Evolutionary conservation across 2,797 vertebrate species (phyloP), one percentile per base, ranked within the genome.

Genomic region (Channallabes apus): DNA sequence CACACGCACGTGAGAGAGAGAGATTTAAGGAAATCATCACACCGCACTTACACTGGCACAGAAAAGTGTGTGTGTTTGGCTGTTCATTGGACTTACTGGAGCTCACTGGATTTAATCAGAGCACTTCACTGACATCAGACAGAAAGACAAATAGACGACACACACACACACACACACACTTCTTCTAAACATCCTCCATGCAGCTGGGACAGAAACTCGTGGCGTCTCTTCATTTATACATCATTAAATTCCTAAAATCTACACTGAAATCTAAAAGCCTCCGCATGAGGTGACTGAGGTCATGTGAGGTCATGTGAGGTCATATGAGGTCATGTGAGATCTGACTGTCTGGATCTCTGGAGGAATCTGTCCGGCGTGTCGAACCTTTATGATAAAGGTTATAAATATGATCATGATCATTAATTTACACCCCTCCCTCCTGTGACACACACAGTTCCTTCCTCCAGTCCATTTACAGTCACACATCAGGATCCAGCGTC

Each of bases 31-130:
- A 75, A 7, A 27, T 54, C 2, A 54, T 17, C n/a, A 54, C n/a
- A 15, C 46, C 29, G n/a, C n/a, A 1, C 35, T 35, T 35, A 35
- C 20, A 24, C 12, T 11, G 35, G 35, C 35, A 41, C 9, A 9
- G 4, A 35, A 32, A 75, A 6, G 35, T 92, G 54, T 4, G 86
- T 87, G 29, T 80, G 18, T 59, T 2, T 41, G 24, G 15, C 46
- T 64, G 24, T 73, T 27, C 77, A 8, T 61, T 76, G 56, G 75
- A 67, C n/a, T 71, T 82, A 68, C 59, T 69, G 64, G 59, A 27
- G 82, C 69, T 58, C 67, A 78, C 24, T 79, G 32, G 82, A 86
- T 86, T 69, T 84, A 80, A 82, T 82, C 82, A 64, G 27, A 41
- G 11, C 35, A 41, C 85, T 56, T 73, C 59, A 82, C 64, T 82